These are phyloP conservation scores for Coleophora deauratella DNA, from an alignment of 2,888 invertebrate genomes.

Conservation along the genomic window DNA sequence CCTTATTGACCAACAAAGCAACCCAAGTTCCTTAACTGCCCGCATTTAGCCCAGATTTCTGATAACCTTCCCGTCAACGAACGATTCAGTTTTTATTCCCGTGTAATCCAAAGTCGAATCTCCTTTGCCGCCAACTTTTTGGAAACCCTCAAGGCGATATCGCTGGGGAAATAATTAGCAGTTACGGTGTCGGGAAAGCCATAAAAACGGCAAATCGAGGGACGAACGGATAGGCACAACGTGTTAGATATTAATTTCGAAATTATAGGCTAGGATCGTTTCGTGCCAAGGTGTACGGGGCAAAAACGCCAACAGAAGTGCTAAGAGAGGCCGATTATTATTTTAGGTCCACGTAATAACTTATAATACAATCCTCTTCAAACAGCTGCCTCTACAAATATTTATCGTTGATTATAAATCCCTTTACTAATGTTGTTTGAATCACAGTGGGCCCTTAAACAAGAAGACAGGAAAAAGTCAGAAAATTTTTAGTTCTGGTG, in stretches of 20 bases:
- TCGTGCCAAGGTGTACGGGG: conserved; percentile 54
- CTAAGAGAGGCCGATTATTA: conserved; percentile 64
- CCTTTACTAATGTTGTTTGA: too few species aligned
- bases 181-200: conserved; percentile 56
- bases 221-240: conserved; percentile 63
- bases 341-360: conserved; percentile 52
- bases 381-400: conserved; percentile 70
- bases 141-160: conserved; percentile 42
- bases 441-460: too few species aligned
- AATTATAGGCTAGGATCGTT: conserved; percentile 57
- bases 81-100: conserved; percentile 1
- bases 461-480: too few species aligned
- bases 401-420: conserved; percentile 50
- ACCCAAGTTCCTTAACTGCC: conserved; percentile 10
- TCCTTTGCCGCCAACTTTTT: conserved; percentile 10
- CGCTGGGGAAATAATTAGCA: conserved; percentile 52
- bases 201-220: conserved; percentile 63
- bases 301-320: conserved; percentile 69
- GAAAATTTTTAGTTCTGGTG: too few species aligned
- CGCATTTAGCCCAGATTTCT: conserved; percentile 12
- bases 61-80: conserved; percentile 3
- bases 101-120: conserved; percentile 3
- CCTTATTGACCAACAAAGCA: conserved; percentile 12
- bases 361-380: conserved; percentile 31
- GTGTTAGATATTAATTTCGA: conserved; percentile 71